phyloP scores from a whole-genome alignment of 2,888 invertebrate species.

The Hypsopygia costalis region DNA sequence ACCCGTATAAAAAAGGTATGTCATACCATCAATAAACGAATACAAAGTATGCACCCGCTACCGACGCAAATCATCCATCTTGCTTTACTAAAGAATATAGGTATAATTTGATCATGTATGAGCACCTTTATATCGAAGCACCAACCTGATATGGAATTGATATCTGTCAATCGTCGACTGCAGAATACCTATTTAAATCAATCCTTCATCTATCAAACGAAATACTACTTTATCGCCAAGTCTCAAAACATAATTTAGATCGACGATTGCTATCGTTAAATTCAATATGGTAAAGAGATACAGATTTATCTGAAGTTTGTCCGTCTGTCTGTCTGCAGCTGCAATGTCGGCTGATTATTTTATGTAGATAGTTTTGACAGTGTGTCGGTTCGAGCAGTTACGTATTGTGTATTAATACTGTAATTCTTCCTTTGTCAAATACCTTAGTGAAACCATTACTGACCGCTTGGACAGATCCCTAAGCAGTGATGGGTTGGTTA shows the following conservation, averaged over 20 bases:
- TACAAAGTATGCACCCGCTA: too few species aligned
- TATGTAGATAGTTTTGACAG: conserved; percentile 11
- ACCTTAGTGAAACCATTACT: too few species aligned
- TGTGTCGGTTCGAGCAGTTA: background rate
- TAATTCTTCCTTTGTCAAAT: too few species aligned
- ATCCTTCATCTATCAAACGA: background rate
- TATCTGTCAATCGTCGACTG: conserved; percentile 45
- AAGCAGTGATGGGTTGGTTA: too few species aligned
- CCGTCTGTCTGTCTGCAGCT: conserved; percentile 4
- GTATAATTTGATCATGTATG: conserved; percentile 1
- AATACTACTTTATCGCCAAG: conserved; percentile 1
- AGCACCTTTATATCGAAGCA: conserved; percentile 8
- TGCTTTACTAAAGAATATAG: background rate
- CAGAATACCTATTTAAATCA: conserved; percentile 10
- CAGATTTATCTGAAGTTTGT: conserved; percentile 7
- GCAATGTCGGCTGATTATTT: conserved; percentile 16
- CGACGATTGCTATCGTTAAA: conserved; percentile 6
- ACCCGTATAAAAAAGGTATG: too few species aligned
- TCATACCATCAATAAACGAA: too few species aligned
- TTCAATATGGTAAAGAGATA: conserved; percentile 3
- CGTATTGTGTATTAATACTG: too few species aligned
- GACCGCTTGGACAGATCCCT: too few species aligned
- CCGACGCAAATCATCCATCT: too few species aligned
- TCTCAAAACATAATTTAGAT: background rate
- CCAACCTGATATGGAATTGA: conserved; percentile 37